phyloP scores from a whole-genome alignment of 2,113 vertebrate species.

The Eubucco bourcierii region DNA sequence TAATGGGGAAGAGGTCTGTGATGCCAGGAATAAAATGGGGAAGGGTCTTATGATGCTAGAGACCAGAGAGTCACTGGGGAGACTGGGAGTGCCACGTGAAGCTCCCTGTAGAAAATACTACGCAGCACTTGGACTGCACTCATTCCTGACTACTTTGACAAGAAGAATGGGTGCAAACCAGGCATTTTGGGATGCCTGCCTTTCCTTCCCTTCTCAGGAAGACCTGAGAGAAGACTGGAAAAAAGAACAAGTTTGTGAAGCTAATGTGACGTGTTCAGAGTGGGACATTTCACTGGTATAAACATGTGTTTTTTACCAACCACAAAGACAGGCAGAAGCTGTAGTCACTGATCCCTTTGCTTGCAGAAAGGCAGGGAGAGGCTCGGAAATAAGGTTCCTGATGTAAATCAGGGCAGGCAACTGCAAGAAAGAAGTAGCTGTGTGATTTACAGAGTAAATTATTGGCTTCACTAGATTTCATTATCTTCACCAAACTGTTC shows the following conservation, averaged over 20 bases:
- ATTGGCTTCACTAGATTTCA: slow-evolving; percentile 60
- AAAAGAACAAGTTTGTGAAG: background rate
- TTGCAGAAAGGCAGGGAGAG: background rate
- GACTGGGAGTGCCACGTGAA: background rate
- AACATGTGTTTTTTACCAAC: background rate
- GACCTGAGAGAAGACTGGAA: background rate
- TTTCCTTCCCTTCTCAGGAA: background rate
- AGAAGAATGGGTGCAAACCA: background rate
- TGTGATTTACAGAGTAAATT: slow-evolving; percentile 64
- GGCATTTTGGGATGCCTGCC: background rate
- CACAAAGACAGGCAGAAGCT: background rate
- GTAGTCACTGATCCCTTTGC: background rate
- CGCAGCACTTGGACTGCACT: fast-evolving
- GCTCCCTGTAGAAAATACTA: fast-evolving
- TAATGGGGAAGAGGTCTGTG: background rate
- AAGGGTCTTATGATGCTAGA: background rate
- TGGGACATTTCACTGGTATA: background rate
- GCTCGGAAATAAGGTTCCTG: slow-evolving; percentile 7
- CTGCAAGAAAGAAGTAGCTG: slow-evolving; percentile 15
- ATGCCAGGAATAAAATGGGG: background rate
- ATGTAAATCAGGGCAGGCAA: slow-evolving; percentile 53
- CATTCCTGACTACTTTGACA: background rate
- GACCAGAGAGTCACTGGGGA: background rate
- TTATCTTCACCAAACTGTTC: slow-evolving; percentile 49
- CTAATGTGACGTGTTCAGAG: background rate